Evolutionary conservation across 2,797 vertebrate species (phyloP).

Genomic region (Chloroceryle amazona): DNA sequence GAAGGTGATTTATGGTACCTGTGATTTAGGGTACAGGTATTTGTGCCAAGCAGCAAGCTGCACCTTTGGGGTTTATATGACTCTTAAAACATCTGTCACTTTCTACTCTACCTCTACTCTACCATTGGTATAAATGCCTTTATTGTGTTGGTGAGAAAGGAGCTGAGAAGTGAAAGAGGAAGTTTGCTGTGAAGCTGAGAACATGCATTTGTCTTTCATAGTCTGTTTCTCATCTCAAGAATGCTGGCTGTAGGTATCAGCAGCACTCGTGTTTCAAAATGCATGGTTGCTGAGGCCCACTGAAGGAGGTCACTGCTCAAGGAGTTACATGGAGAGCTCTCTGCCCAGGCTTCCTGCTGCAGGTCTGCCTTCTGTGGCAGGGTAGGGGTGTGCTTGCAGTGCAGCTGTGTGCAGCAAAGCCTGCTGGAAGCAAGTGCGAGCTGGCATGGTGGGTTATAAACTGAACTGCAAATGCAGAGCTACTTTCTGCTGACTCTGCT

Average conservation of each 20-base stretch:
- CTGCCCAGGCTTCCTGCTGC: neutral
- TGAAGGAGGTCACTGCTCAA: fast-evolving
- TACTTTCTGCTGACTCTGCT: neutral
- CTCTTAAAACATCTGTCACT: neutral
- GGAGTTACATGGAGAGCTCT: fast-evolving
- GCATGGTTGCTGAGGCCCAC: neutral
- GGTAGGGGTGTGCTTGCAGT: neutral
- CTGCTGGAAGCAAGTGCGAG: neutral
- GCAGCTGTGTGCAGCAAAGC: neutral
- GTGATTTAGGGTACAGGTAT: neutral
- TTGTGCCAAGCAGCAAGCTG: neutral
- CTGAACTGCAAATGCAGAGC: neutral
- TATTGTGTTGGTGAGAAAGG: neutral
- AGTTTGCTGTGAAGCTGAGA: neutral
- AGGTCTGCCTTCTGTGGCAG: neutral
- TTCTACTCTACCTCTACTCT: neutral
- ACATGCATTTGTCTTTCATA: fast-evolving
- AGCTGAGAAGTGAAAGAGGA: neutral
- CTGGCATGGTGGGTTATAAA: neutral
- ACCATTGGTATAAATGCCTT: neutral
- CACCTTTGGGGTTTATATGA: neutral
- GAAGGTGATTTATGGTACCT: neutral
- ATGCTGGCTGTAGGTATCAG: neutral
- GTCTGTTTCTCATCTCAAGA: neutral
- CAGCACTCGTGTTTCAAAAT: neutral